Percentiles rank a stretch among this genome's conserved stretches.
phyloP scores from a whole-genome alignment of 2,888 invertebrate species.

The Lithophane ornitopus region DNA sequence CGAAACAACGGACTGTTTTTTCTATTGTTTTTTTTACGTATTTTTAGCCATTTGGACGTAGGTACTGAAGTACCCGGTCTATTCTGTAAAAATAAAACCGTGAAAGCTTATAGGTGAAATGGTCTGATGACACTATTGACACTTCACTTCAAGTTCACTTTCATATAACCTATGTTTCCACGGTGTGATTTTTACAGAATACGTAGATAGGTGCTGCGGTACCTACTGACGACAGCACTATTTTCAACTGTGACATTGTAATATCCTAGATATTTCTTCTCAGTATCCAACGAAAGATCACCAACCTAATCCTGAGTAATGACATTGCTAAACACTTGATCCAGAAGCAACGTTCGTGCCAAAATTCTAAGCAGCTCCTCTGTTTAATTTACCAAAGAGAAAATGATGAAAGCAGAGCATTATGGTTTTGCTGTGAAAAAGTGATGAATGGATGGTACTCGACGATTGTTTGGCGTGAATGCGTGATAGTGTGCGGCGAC shows the following conservation, averaged over 20 bases:
- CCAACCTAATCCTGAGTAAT: constrained; percentile 40
- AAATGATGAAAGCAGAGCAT: constrained; percentile 32
- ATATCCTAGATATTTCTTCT: constrained; percentile 14
- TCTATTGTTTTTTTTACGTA: constrained; percentile 1
- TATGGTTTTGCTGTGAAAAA: constrained; percentile 60
- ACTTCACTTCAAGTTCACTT: not conserved
- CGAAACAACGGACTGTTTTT: constrained; percentile 21
- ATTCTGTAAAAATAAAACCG: not conserved
- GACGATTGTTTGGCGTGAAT: constrained; percentile 57
- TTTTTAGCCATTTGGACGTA: not conserved
- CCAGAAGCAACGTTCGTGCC: constrained; percentile 33
- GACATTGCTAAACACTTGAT: constrained; percentile 38
- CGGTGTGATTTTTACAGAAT: no score
- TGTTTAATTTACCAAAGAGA: constrained; percentile 23
- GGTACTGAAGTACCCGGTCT: not conserved
- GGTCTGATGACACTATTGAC: not conserved
- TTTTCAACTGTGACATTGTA: not conserved
- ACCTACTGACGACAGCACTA: constrained; percentile 1
- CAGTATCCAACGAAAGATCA: constrained; percentile 27
- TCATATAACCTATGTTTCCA: not conserved
- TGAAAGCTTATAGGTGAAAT: not conserved
- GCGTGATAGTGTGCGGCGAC: constrained; percentile 65
- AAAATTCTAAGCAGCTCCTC: constrained; percentile 34
- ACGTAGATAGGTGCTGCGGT: not conserved
- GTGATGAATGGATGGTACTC: constrained; percentile 69